Conservation (phyloP, 2,888 invertebrate genomes). For the Athrips mouffetella region DNA sequence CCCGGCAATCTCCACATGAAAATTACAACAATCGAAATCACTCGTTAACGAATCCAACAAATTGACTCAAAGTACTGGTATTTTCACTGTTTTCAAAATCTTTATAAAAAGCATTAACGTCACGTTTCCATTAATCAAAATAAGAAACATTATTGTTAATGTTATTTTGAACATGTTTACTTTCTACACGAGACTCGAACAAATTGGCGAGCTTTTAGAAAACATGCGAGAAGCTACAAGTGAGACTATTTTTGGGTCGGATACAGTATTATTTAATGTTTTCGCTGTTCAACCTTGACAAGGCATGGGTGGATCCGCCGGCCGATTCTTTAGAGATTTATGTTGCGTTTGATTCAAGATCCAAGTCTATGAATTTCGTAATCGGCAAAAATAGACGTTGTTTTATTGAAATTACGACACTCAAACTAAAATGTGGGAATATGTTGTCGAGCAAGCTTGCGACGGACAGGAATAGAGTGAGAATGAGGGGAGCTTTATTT, state of each 20-base stretch:
- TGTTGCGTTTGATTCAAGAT: conserved; percentile 37
- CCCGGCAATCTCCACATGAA: background rate
- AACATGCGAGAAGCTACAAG: conserved; percentile 38
- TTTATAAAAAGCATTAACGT: conserved; percentile 29
- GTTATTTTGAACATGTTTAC: conserved; percentile 36
- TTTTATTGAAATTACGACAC: conserved; percentile 76
- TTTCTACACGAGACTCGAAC: conserved; percentile 35
- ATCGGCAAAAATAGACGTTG: conserved; percentile 73
- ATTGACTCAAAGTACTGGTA: background rate
- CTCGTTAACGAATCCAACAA: background rate
- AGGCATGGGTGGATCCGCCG: conserved; percentile 51
- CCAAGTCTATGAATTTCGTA: conserved; percentile 65
- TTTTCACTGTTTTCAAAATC: background rate
- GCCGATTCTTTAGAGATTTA: conserved; percentile 42
- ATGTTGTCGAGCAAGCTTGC: conserved; percentile 35
- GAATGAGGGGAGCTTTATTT: conserved; percentile 66
- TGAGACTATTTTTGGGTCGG: conserved; percentile 59
- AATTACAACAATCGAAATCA: conserved; percentile 1
- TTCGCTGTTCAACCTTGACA: conserved; percentile 60
- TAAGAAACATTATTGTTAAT: conserved; percentile 33
- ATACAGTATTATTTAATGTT: conserved; percentile 57
- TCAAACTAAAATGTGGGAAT: conserved; percentile 50
- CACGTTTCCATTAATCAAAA: conserved; percentile 34
- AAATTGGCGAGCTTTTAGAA: conserved; percentile 43
- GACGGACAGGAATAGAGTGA: conserved; percentile 56